Evolutionary conservation across 92 coral and sea anemone species (phyloP).

Genomic region (Epizoanthus stellaris): DNA sequence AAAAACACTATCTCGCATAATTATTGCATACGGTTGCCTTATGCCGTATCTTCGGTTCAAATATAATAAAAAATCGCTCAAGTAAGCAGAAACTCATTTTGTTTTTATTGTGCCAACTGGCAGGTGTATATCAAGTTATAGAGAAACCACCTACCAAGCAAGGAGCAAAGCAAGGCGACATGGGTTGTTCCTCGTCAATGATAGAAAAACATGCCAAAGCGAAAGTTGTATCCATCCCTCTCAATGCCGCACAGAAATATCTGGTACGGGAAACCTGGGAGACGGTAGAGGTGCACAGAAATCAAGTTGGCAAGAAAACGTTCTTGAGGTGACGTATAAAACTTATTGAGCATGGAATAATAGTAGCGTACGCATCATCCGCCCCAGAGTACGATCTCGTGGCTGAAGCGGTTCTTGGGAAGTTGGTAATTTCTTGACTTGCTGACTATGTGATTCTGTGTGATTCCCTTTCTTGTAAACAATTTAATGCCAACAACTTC

Average conservation of each 20-base stretch:
- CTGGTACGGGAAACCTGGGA: slow-evolving; percentile 91
- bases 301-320: slow-evolving; percentile 72
- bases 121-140: too few species aligned
- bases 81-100: too few species aligned
- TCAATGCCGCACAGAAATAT: slow-evolving; percentile 75
- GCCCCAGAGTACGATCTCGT: background rate
- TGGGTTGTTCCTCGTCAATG: slow-evolving; percentile 37
- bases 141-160: background rate
- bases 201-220: slow-evolving; percentile 28
- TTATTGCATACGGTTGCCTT: too few species aligned
- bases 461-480: too few species aligned
- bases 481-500: too few species aligned
- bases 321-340: slow-evolving; percentile 70
- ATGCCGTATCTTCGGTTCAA: too few species aligned
- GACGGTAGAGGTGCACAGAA: slow-evolving; percentile 71
- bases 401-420: background rate
- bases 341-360: too few species aligned
- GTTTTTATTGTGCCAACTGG: too few species aligned
- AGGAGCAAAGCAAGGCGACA: background rate
- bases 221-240: slow-evolving; percentile 45
- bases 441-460: too few species aligned
- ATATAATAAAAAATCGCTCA: too few species aligned
- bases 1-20: too few species aligned
- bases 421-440: too few species aligned
- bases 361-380: background rate